Base-by-base conservation (phyloP, 2,113 vertebrate genomes). In the Hippolais icterina region DNA sequence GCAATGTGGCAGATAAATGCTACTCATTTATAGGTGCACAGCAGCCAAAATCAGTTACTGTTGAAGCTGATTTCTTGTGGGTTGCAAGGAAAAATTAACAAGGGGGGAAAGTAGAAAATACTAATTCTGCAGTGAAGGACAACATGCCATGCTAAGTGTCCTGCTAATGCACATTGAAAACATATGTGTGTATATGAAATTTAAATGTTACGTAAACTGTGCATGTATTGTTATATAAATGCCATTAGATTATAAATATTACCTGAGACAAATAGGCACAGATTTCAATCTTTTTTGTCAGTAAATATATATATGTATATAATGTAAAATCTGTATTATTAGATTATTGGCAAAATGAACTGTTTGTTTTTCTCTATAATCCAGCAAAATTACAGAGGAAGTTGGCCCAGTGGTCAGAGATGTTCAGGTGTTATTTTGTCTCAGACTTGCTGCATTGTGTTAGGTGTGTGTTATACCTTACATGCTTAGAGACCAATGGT, bases 31-130 rank as follows among this genome's bases (percentile, higher is more conserved):
- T 80, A 81, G 87, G 87, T 90, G 88, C 57, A 35, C 6, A 13
- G 76, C 91, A 91, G 95, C 87, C 95, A 94, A 91, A 97, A 89
- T 72, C 93, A 92, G 91, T 90, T 93, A 90, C 31, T 59, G 93
- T 89, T 3, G 47, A 96, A 95, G 49, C 68, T 93, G 50, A 57
- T 97, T 96, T 95, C 87, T 87, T 88, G 81, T 74, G 77, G 27
- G n/a, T 78, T 91, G 60, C 44, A 82, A 19, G 85, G 21, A 80
- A 89, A 39, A 96, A 60, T 24, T 81, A 94, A 75, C 5, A 23
- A 44, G 29, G 61, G 29, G 8, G 13, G 1, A 37, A 79, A 77
- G 52, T 19, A 83, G 37, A 68, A 93, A 96, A 65, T 79, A 46
- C 19, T 83, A 79, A 82, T 53, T 41, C 84, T 96, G 76, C 49